Conservation (phyloP, 2,888 invertebrate genomes). For the Nemurella pictetii region DNA sequence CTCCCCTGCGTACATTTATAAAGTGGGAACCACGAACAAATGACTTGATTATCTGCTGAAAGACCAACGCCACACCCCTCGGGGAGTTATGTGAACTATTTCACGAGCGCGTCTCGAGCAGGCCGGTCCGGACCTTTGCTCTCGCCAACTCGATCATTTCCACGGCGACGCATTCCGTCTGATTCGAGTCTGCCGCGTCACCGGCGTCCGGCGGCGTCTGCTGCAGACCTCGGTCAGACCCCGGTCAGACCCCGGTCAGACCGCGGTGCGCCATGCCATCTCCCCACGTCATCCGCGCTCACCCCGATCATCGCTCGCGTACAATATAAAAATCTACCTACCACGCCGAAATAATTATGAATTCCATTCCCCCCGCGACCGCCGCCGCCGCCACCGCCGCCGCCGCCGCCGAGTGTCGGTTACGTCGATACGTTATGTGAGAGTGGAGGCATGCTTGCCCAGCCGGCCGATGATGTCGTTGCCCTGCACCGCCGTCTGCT, state of each 20-base stretch:
- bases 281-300: not conserved
- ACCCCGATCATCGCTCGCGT: constrained; percentile 19
- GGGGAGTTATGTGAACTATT: constrained; percentile 39
- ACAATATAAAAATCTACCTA: constrained; percentile 32
- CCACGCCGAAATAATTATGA: constrained; percentile 41
- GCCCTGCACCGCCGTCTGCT: constrained; percentile 50
- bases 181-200: not conserved
- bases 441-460: constrained; percentile 30
- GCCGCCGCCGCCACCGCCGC: no score
- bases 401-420: constrained; percentile 32
- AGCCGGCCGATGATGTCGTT: constrained; percentile 48
- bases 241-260: no score
- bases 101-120: not conserved
- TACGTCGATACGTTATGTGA: constrained; percentile 37
- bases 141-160: not conserved
- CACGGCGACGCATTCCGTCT: not conserved
- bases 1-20: not conserved
- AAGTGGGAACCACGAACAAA: not conserved
- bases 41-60: not conserved
- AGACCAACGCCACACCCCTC: constrained; percentile 11
- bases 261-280: not conserved
- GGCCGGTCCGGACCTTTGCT: constrained; percentile 12
- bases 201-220: no score
- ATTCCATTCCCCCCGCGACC: constrained; percentile 45
- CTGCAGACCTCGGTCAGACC: no score